phyloP scores from a whole-genome alignment of 1,140 invertebrate species.

The Ips typographus region DNA sequence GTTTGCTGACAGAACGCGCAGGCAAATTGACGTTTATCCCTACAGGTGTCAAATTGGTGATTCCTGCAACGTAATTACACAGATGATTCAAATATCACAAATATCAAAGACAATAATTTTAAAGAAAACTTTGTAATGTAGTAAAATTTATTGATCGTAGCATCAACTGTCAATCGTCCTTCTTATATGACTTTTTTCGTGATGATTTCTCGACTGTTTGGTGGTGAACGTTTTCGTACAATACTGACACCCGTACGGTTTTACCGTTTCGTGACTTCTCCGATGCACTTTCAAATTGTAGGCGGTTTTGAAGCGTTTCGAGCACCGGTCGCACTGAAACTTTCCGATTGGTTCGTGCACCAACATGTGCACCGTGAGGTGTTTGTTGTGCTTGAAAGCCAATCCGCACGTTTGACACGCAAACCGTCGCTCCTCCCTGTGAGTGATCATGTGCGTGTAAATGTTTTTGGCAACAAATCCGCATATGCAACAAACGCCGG shows the following conservation, averaged over 20 bases:
- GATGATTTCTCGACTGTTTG: constrained; percentile 51
- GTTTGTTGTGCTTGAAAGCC: constrained; percentile 39
- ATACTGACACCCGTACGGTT: constrained; percentile 46
- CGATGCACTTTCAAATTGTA: constrained; percentile 53
- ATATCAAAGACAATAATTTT: too few species aligned
- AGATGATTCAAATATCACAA: too few species aligned
- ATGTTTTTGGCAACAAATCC: constrained; percentile 26
- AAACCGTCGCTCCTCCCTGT: constrained; percentile 22
- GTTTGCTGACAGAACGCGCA: constrained; percentile 11
- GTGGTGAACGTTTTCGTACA: constrained; percentile 40
- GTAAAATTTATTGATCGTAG: too few species aligned
- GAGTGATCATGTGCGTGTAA: constrained; percentile 32
- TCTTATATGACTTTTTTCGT: constrained; percentile 31
- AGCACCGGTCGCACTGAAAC: constrained; percentile 36
- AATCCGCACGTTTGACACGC: constrained; percentile 42
- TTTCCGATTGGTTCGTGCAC: constrained; percentile 65
- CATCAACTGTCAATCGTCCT: too few species aligned
- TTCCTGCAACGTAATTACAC: too few species aligned
- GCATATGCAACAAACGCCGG: constrained; percentile 19
- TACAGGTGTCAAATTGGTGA: not conserved
- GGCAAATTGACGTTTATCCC: not conserved
- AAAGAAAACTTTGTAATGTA: too few species aligned
- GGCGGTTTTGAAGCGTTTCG: constrained; percentile 35
- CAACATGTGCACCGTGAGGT: constrained; percentile 59
- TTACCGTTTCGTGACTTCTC: constrained; percentile 53